These are phyloP conservation scores for Yponomeuta malinellus DNA, from an alignment of 2,888 invertebrate species.

Conservation along the genomic window DNA sequence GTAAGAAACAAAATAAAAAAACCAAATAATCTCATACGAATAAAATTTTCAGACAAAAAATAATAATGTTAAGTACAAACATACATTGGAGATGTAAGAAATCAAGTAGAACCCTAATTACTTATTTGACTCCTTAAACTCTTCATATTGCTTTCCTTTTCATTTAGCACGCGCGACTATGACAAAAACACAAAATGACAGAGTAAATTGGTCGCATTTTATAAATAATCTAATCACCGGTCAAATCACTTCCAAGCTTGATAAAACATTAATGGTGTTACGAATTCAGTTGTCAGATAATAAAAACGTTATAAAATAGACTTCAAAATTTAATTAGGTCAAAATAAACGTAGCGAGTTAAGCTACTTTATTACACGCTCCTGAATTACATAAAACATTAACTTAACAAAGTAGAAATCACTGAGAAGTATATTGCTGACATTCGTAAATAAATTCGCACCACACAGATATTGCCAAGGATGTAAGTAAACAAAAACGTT, in stretches of 20 bases:
- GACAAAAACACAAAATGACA: conserved; percentile 14
- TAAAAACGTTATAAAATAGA: background rate
- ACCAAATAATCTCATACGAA: conserved; percentile 20
- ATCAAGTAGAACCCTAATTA: background rate
- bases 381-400: background rate
- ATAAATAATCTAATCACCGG: background rate
- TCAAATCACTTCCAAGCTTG: background rate
- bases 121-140: background rate
- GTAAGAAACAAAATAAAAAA: conserved; percentile 25
- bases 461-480: background rate
- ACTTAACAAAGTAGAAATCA: background rate
- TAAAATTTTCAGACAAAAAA: background rate
- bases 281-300: background rate
- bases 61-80: background rate
- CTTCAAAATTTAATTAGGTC: background rate
- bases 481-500: too few relatives aligned
- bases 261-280: background rate
- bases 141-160: conserved; percentile 13
- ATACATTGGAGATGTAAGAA: background rate
- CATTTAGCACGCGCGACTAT: conserved; percentile 1
- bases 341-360: background rate
- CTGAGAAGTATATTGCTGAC: background rate
- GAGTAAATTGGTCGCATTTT: conserved; percentile 8
- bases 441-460: too few relatives aligned
- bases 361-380: background rate